Evolutionary conservation across 2,888 invertebrate genomes (phyloP).

Genomic region (Parapristionchus giblindavisi): DNA sequence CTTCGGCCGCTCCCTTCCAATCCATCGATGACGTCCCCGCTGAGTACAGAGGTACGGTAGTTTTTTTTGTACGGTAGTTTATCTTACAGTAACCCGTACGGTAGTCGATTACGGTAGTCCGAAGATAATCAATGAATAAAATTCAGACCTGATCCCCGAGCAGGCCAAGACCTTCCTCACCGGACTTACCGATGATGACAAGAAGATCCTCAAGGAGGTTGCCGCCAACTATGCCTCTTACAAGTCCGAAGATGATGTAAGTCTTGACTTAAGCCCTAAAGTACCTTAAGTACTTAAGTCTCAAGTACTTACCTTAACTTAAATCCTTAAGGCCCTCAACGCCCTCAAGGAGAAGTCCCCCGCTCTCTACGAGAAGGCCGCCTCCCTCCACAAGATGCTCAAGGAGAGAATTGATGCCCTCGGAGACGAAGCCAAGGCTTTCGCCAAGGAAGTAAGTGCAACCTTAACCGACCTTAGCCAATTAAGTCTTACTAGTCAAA

Average conservation of each 20-base stretch:
- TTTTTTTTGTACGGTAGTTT: background rate
- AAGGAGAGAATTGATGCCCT: constrained; percentile 48
- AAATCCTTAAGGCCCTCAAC: constrained; percentile 50
- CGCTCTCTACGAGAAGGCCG: constrained; percentile 61
- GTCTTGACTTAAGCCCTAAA: constrained; percentile 6
- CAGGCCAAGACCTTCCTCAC: constrained; percentile 66
- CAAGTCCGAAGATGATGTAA: constrained; percentile 55
- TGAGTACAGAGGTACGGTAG: constrained; percentile 58
- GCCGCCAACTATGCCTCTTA: constrained; percentile 56
- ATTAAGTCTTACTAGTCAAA: background rate
- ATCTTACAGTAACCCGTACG: background rate
- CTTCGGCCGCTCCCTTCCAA: constrained; percentile 53
- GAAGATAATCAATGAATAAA: too few relatives aligned
- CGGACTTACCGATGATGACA: constrained; percentile 57
- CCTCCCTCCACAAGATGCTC: constrained; percentile 55
- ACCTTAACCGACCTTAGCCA: background rate
- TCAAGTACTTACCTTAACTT: background rate
- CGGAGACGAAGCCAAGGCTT: constrained; percentile 50
- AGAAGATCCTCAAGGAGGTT: constrained; percentile 61
- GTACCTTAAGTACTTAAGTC: background rate
- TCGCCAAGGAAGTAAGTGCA: constrained; percentile 52
- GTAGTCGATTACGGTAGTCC: background rate
- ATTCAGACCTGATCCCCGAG: constrained; percentile 61
- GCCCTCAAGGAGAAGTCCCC: constrained; percentile 65
- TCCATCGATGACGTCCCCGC: constrained; percentile 62